These are phyloP conservation scores for Apotomis turbidana DNA, from an alignment of 2,888 invertebrate genomes.

Conservation along the genomic window DNA sequence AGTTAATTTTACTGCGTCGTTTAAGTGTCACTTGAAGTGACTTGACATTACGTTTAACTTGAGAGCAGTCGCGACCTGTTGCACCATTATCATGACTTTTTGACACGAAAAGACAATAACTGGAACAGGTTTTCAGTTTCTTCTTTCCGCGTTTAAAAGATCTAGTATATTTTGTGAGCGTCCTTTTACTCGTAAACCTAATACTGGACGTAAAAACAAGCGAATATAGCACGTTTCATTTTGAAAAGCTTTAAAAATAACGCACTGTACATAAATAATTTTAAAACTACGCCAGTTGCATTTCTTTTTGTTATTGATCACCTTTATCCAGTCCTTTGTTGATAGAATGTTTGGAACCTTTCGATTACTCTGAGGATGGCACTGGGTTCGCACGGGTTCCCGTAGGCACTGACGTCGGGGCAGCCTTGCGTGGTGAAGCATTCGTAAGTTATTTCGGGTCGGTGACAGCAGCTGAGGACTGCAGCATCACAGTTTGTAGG, in stretches of 20 bases:
- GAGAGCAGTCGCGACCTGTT: constrained; percentile 9
- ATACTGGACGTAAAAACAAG: background rate
- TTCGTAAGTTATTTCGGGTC: constrained; percentile 56
- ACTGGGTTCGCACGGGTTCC: constrained; percentile 63
- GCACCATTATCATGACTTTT: background rate
- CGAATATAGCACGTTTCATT: background rate
- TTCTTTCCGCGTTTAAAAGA: background rate
- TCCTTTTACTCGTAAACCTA: background rate
- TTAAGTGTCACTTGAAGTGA: background rate
- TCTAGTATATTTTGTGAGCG: background rate
- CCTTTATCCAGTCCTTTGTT: constrained; percentile 53
- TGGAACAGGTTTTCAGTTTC: too few species aligned
- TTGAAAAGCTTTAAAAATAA: constrained; percentile 8
- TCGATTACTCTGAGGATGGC: constrained; percentile 60
- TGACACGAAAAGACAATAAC: background rate
- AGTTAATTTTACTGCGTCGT: background rate
- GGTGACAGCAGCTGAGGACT: constrained; percentile 68
- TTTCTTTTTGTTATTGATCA: constrained; percentile 17
- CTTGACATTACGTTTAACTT: background rate
- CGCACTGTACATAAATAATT: constrained; percentile 27
- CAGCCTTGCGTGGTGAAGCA: constrained; percentile 69
- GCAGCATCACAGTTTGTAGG: constrained; percentile 67
- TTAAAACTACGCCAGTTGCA: constrained; percentile 19
- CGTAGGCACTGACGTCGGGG: constrained; percentile 72
- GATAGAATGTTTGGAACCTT: constrained; percentile 63